Evolutionary conservation across 2,113 vertebrate genomes (phyloP).

Genomic region (Hippocampus comes): DNA sequence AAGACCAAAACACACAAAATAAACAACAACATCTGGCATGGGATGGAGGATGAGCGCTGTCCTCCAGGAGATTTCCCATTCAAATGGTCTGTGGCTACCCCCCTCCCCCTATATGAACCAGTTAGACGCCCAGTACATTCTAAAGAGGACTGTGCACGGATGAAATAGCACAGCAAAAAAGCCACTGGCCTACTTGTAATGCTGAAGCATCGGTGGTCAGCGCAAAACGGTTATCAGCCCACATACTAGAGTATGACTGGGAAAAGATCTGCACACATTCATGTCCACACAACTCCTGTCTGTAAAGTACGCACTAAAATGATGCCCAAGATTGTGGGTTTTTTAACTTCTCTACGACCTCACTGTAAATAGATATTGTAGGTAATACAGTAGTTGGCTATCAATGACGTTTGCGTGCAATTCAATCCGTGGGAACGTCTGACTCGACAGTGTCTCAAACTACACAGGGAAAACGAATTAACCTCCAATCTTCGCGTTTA

Average conservation of each 20-base stretch:
- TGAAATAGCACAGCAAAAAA: slow-evolving; percentile 35
- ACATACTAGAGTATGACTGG: neutral
- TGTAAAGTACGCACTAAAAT: neutral
- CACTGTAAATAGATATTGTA: neutral
- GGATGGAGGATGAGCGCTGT: slow-evolving; percentile 24
- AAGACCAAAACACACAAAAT: slow-evolving; percentile 17
- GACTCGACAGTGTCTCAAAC: neutral
- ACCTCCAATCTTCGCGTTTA: neutral
- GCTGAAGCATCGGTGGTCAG: slow-evolving; percentile 18
- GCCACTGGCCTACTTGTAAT: slow-evolving; percentile 53
- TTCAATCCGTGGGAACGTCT: neutral
- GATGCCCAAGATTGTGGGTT: neutral
- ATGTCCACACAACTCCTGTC: neutral
- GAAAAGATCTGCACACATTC: neutral
- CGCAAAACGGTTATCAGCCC: neutral
- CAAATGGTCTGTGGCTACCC: slow-evolving; percentile 43
- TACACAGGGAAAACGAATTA: neutral
- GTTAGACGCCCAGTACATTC: slow-evolving; percentile 34
- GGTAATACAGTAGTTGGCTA: neutral
- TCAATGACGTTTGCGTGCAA: neutral
- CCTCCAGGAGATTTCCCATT: slow-evolving; percentile 32
- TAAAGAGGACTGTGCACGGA: slow-evolving; percentile 27
- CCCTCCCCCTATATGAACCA: slow-evolving; percentile 39
- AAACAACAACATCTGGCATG: slow-evolving; percentile 41
- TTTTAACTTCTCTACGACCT: neutral